phyloP scores from a whole-genome alignment of 2,113 vertebrate genomes.

The Phainopepla nitens region DNA sequence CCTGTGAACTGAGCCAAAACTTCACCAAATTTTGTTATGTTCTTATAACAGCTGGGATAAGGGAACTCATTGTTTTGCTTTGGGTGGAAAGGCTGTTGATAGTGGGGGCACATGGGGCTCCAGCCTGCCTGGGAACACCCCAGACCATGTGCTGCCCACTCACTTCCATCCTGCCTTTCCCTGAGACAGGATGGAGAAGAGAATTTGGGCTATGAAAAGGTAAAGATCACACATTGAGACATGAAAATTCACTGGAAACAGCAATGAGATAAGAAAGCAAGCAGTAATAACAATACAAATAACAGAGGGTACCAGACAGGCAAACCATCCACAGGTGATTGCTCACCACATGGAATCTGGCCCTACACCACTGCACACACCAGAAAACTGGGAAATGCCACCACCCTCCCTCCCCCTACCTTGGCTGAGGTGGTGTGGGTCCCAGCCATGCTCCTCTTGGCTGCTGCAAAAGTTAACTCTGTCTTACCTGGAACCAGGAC shows the following conservation, averaged over 20 bases:
- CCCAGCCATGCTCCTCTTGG: neutral
- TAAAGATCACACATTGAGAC: rapidly evolving
- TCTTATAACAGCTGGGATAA: neutral
- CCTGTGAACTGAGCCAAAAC: neutral
- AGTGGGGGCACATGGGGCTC: neutral
- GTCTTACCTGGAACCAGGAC: neutral
- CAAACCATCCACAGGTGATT: neutral
- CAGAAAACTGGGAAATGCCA: neutral
- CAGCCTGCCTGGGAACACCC: rapidly evolving
- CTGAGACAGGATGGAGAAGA: neutral
- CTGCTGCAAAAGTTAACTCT: neutral
- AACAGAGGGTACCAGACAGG: neutral
- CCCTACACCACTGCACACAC: neutral
- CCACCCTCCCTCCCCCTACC: neutral
- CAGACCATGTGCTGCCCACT: too few relatives aligned
- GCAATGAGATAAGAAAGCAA: neutral
- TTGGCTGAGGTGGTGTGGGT: neutral
- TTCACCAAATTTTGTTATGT: neutral
- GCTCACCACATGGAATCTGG: neutral
- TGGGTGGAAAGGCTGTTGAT: neutral
- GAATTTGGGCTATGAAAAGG: neutral
- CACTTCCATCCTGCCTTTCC: neutral
- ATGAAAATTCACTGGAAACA: neutral
- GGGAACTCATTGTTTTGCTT: neutral
- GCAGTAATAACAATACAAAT: neutral